Base-by-base conservation (phyloP, 2,888 invertebrate genomes). In the Ectropis crepuscularia region DNA sequence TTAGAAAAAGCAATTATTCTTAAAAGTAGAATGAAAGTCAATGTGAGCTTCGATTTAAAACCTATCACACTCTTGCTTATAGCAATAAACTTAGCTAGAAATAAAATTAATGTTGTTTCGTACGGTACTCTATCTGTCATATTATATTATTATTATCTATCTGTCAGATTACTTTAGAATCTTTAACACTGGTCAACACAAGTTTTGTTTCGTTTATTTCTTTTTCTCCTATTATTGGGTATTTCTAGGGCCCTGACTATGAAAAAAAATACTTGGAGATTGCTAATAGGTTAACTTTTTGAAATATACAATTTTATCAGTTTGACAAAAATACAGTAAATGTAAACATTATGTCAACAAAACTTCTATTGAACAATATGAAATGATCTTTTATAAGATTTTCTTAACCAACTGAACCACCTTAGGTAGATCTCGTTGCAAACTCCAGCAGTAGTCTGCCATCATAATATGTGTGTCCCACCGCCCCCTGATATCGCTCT, bases 381-480 rank as follows among this genome's bases (percentile, higher is more conserved):
- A 7, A 43, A 43, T 43, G 9, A 42, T 9, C 10, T 43, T 43
- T 43, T 43, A 43, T 43, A 43, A 2, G 9, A 42, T 42, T 42
- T 42, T 10, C 43, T 43, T 43, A n/a, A n/a, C n/a, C n/a, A 5
- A 5, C 9, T 43, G 5, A 43, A 43, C 43, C 10, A 43, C 43
- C n/a, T 43, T 43, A 43, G 9, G 43, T 7, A 43, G 43, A 43
- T 43, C 43, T 43, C 43, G n/a, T 43, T 5, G 10, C 43, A 43
- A 43, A 43, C 43, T 43, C 43, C 43, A 43, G 10, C 10, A 43
- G 43, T 43, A 43, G 43, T 43, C 43, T 43, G 43, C 43, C 43
- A 43, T 7, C 43, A n/a, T n/a, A n/a, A 43, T 43, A 8, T 42
- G 43, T 43, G 43, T n/a, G 43, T 43, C 43, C 43, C 43, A 43